phyloP scores from a whole-genome alignment of 1,140 invertebrate species.

The Bombus cullumanus region DNA sequence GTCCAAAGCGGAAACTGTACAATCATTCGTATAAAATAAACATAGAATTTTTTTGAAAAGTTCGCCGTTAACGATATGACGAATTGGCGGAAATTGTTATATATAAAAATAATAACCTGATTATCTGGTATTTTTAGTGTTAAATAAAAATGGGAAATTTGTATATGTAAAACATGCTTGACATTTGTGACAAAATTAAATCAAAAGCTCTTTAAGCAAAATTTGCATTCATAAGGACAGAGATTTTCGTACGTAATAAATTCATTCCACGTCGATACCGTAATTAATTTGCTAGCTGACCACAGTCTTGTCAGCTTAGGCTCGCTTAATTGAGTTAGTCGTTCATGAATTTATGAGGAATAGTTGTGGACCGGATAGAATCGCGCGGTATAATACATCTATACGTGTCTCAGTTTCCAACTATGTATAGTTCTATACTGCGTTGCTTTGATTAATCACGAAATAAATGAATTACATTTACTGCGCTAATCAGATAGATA shows the following conservation, averaged over 20 bases:
- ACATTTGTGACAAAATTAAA: background rate
- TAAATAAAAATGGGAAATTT: no score
- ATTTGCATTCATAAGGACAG: background rate
- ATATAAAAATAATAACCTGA: no score
- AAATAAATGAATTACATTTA: background rate
- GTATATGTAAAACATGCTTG: background rate
- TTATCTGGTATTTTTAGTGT: no score
- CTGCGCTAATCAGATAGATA: background rate
- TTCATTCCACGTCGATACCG: slow-evolving; percentile 47
- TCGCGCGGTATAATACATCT: background rate
- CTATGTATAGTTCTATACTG: background rate
- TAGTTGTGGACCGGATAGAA: background rate
- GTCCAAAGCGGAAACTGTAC: no score
- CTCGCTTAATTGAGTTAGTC: slow-evolving; percentile 14
- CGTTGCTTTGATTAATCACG: background rate
- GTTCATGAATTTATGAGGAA: slow-evolving; percentile 14
- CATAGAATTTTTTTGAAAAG: background rate
- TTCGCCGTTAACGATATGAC: no score
- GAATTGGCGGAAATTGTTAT: no score
- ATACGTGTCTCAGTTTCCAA: background rate
- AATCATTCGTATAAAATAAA: background rate
- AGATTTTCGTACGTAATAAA: slow-evolving; percentile 16
- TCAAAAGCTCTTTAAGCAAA: background rate
- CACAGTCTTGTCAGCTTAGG: background rate
- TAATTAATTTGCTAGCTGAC: slow-evolving; percentile 44